These are phyloP conservation scores for Thinocorus orbignyianus DNA, from an alignment of 2,113 vertebrate genomes.

Conservation along the genomic window DNA sequence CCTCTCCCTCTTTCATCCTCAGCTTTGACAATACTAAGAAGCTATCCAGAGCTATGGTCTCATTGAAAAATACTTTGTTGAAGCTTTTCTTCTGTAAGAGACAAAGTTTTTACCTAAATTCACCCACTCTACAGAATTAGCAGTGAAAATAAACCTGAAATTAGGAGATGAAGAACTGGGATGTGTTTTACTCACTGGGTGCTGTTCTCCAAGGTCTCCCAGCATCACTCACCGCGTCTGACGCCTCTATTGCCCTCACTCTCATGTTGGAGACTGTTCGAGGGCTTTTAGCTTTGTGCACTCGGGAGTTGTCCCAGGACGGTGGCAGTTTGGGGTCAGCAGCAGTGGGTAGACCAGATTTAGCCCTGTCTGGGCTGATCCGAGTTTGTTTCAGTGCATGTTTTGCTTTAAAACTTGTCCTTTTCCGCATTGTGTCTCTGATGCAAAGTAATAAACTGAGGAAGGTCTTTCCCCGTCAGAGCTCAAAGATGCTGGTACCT, in stretches of 20 bases:
- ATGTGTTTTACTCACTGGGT: not conserved
- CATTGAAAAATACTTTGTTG: not conserved
- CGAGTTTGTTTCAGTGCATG: not conserved
- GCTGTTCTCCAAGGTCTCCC: not conserved
- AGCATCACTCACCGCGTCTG: rapidly evolving
- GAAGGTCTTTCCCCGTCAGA: not conserved
- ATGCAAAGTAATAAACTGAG: no score
- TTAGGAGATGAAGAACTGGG: not conserved
- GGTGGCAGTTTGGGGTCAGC: not conserved
- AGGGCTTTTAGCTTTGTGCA: not conserved
- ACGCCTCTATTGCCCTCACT: rapidly evolving
- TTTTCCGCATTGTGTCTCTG: not conserved
- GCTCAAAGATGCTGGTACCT: not conserved
- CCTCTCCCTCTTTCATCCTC: not conserved
- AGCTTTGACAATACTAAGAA: not conserved
- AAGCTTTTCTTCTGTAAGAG: not conserved
- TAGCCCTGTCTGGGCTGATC: not conserved
- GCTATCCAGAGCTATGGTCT: not conserved
- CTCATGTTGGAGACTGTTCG: not conserved
- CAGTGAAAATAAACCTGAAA: not conserved
- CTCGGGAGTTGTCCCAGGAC: not conserved
- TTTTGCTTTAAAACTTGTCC: not conserved
- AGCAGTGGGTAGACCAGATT: not conserved
- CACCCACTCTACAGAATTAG: conserved; percentile 6
- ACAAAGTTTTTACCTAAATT: conserved; percentile 14